phyloP scores from a whole-genome alignment of 2,888 invertebrate genomes.

The Acrobasis suavella region DNA sequence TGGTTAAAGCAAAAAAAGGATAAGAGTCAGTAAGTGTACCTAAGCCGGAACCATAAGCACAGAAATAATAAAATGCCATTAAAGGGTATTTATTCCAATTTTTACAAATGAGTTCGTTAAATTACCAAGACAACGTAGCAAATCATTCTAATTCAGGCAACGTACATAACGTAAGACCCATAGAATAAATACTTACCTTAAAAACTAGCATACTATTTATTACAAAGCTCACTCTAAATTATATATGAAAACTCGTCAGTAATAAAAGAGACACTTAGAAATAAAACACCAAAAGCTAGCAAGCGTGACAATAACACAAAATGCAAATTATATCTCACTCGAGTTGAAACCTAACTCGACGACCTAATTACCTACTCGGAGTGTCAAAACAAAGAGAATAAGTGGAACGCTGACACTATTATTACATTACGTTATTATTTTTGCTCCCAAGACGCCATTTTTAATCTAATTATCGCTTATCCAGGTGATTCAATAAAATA shows the following conservation, averaged over 20 bases:
- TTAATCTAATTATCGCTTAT: neutral
- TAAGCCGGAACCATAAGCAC: too few species aligned
- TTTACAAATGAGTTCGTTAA: too few species aligned
- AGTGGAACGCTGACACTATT: slow-evolving; percentile 3
- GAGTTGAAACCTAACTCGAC: slow-evolving; percentile 2
- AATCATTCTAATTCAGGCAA: too few species aligned
- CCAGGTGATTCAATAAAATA: neutral
- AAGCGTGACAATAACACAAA: slow-evolving; percentile 1
- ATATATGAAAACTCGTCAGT: neutral
- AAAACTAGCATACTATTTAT: too few species aligned
- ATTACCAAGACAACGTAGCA: too few species aligned
- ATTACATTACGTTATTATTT: neutral
- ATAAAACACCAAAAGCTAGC: neutral
- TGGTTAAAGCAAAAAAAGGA: too few species aligned
- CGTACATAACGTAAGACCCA: too few species aligned
- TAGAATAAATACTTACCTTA: too few species aligned
- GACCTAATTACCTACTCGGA: slow-evolving; percentile 1
- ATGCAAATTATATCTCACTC: neutral
- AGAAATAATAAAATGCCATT: too few species aligned
- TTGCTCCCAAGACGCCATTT: neutral
- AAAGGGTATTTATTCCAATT: too few species aligned
- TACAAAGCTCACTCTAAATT: neutral
- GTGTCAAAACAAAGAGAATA: slow-evolving; percentile 1
- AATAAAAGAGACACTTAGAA: neutral
- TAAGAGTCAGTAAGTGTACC: too few species aligned